Conservation (phyloP, 2,797 vertebrate genomes). For the Apogon hyalosoma region DNA sequence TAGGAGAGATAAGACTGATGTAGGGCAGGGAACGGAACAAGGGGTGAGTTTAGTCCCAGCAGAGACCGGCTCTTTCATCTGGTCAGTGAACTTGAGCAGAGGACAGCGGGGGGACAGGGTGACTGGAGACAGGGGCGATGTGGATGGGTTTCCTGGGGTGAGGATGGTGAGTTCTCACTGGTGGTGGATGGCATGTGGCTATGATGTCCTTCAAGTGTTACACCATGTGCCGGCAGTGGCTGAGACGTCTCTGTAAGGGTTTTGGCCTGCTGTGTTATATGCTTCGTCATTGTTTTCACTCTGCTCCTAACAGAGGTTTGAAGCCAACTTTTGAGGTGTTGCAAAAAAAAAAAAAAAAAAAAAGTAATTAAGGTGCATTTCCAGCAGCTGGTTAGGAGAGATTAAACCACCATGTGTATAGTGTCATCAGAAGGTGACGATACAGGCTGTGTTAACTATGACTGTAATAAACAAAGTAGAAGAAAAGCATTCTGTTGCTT, state of each 20-base stretch:
- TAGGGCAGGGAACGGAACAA: not conserved
- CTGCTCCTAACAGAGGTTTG: too few relatives aligned
- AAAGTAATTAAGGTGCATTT: too few relatives aligned
- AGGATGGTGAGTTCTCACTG: conserved; percentile 9
- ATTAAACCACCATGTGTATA: too few relatives aligned
- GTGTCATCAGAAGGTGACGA: too few relatives aligned
- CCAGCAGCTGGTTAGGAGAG: too few relatives aligned
- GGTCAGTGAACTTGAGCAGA: not conserved
- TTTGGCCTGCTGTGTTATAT: conserved; percentile 17
- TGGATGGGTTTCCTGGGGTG: not conserved
- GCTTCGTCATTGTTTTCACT: not conserved
- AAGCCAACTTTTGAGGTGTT: too few relatives aligned
- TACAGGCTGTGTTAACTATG: too few relatives aligned
- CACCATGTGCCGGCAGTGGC: not conserved
- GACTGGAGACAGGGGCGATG: not conserved
- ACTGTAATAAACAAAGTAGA: too few relatives aligned
- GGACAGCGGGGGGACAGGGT: not conserved
- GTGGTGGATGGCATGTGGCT: conserved; percentile 13
- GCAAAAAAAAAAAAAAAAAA: too few relatives aligned
- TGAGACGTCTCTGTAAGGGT: not conserved
- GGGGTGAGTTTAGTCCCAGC: not conserved
- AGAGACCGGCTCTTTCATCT: conserved; percentile 6
- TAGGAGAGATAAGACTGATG: not conserved
- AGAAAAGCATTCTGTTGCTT: too few relatives aligned
- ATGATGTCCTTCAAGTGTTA: conserved; percentile 5